phyloP scores from a whole-genome alignment of 2,113 vertebrate genomes.

The Ibidorhyncha struthersii region DNA sequence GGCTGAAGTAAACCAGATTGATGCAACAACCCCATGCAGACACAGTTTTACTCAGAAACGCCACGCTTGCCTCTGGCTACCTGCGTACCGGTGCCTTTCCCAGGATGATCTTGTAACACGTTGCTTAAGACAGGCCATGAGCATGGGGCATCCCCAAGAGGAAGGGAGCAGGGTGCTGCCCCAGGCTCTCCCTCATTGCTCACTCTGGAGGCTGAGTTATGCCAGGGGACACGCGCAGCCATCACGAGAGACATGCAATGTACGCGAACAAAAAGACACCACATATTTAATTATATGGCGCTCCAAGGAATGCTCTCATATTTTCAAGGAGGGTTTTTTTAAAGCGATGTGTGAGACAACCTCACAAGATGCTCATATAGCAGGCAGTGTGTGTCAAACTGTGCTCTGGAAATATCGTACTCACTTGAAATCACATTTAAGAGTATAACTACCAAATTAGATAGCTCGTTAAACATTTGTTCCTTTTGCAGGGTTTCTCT shows the following conservation, averaged over 20 bases:
- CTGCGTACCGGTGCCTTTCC: rapidly evolving
- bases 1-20: not conserved
- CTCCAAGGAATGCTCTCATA: not conserved
- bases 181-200: no score
- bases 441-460: not conserved
- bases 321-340: not conserved
- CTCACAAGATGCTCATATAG: not conserved
- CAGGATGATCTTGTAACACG: not conserved
- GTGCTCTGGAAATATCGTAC: not conserved
- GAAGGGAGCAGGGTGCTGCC: not conserved
- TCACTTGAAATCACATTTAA: not conserved
- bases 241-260: not conserved
- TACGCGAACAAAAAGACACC: not conserved
- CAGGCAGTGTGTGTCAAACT: not conserved
- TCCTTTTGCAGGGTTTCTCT: not conserved
- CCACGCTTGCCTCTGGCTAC: rapidly evolving
- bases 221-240: rapidly evolving
- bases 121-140: not conserved
- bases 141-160: not conserved
- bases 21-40: not conserved
- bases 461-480: not conserved
- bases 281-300: not conserved
- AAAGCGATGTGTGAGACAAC: not conserved
- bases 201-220: no score
- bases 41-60: not conserved